Percentiles rank a stretch among this genome's conserved stretches.
These are phyloP conservation scores for Leptinotarsa haldemani DNA, from an alignment of 2,888 invertebrate genomes.

Conservation along the genomic window DNA sequence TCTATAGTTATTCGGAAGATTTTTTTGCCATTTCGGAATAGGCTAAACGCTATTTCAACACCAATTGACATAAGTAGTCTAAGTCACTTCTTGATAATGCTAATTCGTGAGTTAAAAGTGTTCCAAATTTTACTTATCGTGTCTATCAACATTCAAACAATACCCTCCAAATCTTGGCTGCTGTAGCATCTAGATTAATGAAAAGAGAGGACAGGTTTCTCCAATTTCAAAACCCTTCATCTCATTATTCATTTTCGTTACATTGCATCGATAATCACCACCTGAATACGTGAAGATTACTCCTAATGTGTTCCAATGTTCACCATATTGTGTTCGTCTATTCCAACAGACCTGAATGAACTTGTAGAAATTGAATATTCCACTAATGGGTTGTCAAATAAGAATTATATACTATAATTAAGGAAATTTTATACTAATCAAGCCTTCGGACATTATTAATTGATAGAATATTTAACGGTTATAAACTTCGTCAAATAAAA, in stretches of 20 bases:
- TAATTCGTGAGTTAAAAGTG: too few species aligned
- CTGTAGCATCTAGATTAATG: not conserved
- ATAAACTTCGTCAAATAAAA: slow-evolving; percentile 10
- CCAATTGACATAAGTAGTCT: too few species aligned
- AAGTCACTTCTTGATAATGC: too few species aligned
- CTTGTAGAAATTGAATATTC: slow-evolving; percentile 10
- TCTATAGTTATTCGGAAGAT: too few species aligned
- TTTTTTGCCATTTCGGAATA: too few species aligned
- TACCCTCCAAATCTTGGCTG: too few species aligned
- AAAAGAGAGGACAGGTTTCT: not conserved
- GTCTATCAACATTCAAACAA: too few species aligned
- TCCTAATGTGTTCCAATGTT: not conserved
- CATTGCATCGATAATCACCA: not conserved
- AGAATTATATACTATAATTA: slow-evolving; percentile 20
- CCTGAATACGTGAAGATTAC: not conserved
- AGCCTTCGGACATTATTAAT: slow-evolving; percentile 15
- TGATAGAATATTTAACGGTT: slow-evolving; percentile 16
- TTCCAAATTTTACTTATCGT: too few species aligned
- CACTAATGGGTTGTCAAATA: slow-evolving; percentile 24
- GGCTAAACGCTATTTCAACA: too few species aligned
- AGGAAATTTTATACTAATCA: slow-evolving; percentile 16
- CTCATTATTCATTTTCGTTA: not conserved
- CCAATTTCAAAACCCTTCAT: not conserved
- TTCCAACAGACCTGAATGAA: slow-evolving; percentile 13
- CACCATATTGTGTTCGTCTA: not conserved